Percentiles rank a stretch among this genome's conserved stretches.
These are phyloP conservation scores for Pseudomyrmex dendroicus DNA, from an alignment of 1,140 invertebrate species.

Conservation along the genomic window DNA sequence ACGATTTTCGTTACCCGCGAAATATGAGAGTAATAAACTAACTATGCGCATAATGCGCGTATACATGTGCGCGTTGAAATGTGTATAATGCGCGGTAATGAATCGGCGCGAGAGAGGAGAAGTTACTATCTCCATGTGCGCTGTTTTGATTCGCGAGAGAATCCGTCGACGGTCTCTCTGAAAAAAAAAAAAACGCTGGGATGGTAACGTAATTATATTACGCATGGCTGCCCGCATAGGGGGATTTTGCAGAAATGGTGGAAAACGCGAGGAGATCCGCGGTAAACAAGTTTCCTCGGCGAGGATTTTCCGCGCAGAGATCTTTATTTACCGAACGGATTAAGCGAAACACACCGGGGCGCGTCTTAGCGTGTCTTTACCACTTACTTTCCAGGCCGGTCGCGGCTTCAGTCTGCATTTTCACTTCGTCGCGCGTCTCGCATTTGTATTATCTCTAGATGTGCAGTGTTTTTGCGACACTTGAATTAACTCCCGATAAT, in stretches of 20 bases:
- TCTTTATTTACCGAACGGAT: constrained; percentile 70
- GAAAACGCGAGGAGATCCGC: constrained; percentile 30
- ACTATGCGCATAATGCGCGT: neutral
- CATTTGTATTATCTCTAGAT: constrained; percentile 13
- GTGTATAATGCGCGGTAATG: neutral
- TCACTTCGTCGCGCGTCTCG: neutral
- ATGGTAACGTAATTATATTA: constrained; percentile 28
- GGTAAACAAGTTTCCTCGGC: constrained; percentile 43
- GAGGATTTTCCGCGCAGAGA: constrained; percentile 14
- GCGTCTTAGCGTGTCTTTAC: constrained; percentile 35
- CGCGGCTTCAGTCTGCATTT: constrained; percentile 17
- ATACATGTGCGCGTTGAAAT: neutral
- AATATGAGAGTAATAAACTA: constrained; percentile 46
- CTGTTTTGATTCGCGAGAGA: too few relatives aligned
- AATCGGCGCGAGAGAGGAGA: too few relatives aligned
- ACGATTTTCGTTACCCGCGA: constrained; percentile 34
- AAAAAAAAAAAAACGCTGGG: neutral
- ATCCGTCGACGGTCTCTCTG: too few relatives aligned
- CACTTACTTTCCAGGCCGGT: constrained; percentile 42
- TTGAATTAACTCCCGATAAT: constrained; percentile 4
- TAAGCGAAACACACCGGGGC: constrained; percentile 53
- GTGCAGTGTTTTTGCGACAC: neutral
- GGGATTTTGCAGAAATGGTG: constrained; percentile 27
- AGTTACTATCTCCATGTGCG: too few relatives aligned
- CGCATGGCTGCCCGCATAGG: neutral